Base-by-base conservation (phyloP, 1,140 invertebrate species). In the Helicorthomorpha holstii region DNA sequence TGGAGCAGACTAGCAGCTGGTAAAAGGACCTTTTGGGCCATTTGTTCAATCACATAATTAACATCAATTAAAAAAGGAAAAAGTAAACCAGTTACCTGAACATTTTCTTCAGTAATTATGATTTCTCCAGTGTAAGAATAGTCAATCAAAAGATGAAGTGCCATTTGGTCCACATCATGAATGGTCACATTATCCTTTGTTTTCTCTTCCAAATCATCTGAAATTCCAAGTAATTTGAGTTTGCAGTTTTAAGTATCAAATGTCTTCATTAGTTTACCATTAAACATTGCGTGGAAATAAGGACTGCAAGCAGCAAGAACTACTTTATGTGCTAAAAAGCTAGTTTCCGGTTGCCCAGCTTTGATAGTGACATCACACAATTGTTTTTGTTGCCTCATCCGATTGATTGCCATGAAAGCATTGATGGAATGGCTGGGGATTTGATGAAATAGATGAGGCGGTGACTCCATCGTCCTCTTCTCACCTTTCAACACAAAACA, bases 221-320 rank as follows among this genome's bases (percentile, higher is more conserved):
- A n/a, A n/a, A n/a, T 25, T n/a, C n/a, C n/a, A n/a, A n/a, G n/a
- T n/a, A n/a, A n/a, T n/a, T n/a, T n/a, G n/a, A n/a, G n/a, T n/a
- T n/a, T n/a, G n/a, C n/a, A n/a, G n/a, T n/a, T n/a, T n/a, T n/a
- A n/a, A n/a, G n/a, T n/a, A n/a, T n/a, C n/a, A n/a, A n/a, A n/a
- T n/a, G n/a, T n/a, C 26, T 34, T 34, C 16, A 16, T 34, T 34
- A 7, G 46, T 38, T 46, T 41, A 53, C 54, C 48, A 27, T 43
- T 49, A 50, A 54, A 54, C 42, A 54, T 48, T 48, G 91, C 91
- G 68, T 85, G 83, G 68, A 97, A 98, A 73, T 97, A 98, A 1
- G 88, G 85, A 60, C 86, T 90, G 64, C 87, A 88, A 0, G 91
- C 82, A 26, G 91, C 85, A 43, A 98, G 70, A 1, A 75, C 76